phyloP scores from a whole-genome alignment of 2,797 vertebrate species.

The Tolypeutes matacus region DNA sequence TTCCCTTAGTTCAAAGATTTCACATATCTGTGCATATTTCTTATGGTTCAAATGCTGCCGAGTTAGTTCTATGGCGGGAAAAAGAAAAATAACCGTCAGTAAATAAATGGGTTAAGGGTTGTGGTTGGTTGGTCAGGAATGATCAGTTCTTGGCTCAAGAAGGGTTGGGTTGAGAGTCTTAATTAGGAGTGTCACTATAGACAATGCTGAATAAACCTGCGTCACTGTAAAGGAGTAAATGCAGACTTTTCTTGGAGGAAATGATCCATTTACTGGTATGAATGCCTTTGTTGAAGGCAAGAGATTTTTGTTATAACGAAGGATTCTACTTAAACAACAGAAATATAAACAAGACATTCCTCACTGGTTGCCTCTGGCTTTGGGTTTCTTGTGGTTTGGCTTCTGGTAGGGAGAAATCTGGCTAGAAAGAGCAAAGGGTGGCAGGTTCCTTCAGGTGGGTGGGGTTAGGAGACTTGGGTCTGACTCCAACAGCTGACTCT shows the following conservation, averaged over 20 bases:
- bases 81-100: neutral
- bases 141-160: constrained; percentile 15
- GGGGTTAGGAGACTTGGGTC: neutral
- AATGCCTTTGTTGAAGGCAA: constrained; percentile 44
- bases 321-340: constrained; percentile 47
- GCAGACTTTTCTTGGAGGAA: neutral
- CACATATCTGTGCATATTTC: constrained; percentile 23
- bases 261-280: neutral
- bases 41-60: neutral
- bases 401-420: neutral
- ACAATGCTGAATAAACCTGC: neutral
- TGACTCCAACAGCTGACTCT: neutral
- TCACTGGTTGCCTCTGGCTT: neutral
- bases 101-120: neutral
- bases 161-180: neutral
- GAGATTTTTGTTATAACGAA: constrained; percentile 24
- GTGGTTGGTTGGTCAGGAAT: constrained; percentile 11
- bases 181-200: neutral
- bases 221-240: neutral
- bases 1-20: constrained; percentile 64
- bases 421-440: neutral
- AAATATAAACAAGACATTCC: constrained; percentile 42
- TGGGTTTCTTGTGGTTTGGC: constrained; percentile 38
- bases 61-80: neutral
- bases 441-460: neutral